phyloP scores from a whole-genome alignment of 2,113 vertebrate species.

The Tachuris rubrigastra region DNA sequence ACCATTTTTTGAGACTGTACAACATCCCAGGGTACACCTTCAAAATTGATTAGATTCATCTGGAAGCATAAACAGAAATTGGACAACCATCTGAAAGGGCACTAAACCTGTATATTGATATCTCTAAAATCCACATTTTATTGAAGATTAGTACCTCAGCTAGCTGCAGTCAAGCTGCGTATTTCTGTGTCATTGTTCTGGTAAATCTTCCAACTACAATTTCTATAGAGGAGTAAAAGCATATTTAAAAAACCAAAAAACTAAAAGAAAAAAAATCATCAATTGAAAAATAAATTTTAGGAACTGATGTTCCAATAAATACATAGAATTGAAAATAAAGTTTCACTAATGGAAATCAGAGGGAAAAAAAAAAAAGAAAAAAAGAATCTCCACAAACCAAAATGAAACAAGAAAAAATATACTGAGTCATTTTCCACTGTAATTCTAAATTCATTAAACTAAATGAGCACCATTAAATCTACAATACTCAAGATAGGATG shows the following conservation, averaged over 20 bases:
- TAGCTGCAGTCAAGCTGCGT: background rate
- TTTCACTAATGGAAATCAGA: background rate
- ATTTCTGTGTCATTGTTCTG: background rate
- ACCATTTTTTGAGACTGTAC: background rate
- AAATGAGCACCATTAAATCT: background rate
- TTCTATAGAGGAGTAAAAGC: background rate
- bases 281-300: background rate
- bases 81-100: background rate
- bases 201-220: background rate
- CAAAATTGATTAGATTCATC: background rate
- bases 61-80: background rate
- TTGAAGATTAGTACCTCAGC: background rate
- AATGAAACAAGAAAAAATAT: background rate
- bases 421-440: background rate
- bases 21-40: background rate
- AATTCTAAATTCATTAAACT: background rate
- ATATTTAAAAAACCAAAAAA: background rate
- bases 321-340: background rate
- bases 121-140: background rate
- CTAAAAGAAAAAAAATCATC: background rate
- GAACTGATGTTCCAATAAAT: background rate
- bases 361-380: background rate
- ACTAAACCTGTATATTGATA: background rate
- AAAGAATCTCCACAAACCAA: background rate
- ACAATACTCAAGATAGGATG: background rate